These are phyloP conservation scores for Lasioglossum morio DNA, from an alignment of 2,888 invertebrate genomes.

Conservation along the genomic window DNA sequence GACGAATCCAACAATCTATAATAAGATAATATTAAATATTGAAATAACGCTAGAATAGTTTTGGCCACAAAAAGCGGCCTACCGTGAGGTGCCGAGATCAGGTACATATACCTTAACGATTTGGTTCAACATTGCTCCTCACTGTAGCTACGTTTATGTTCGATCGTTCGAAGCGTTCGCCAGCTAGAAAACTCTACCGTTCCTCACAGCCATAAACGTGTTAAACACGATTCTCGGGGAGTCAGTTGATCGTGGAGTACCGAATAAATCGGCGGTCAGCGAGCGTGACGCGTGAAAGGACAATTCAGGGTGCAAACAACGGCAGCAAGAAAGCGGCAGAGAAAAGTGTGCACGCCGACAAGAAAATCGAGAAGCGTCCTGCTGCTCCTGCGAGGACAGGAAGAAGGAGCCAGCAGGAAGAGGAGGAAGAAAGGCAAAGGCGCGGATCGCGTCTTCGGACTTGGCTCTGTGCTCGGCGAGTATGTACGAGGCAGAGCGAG, in stretches of 20 bases:
- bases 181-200: background rate
- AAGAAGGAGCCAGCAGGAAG: background rate
- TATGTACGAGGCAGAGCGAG: conserved; percentile 3
- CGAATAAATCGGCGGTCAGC: background rate
- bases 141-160: background rate
- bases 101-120: background rate
- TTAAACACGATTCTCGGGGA: background rate
- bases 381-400: conserved; percentile 1
- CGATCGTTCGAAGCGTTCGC: background rate
- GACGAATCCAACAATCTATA: too few species aligned
- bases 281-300: conserved; percentile 11
- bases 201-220: background rate
- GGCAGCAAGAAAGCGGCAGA: background rate
- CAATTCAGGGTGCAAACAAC: conserved; percentile 7
- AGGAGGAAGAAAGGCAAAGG: background rate
- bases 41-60: too few species aligned
- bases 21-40: too few species aligned
- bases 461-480: background rate
- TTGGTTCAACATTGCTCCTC: background rate
- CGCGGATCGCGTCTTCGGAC: conserved; percentile 8
- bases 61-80: too few species aligned
- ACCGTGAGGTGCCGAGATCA: background rate
- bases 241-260: background rate
- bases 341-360: background rate
- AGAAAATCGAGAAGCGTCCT: background rate